phyloP scores from a whole-genome alignment of 2,113 vertebrate species.

The Hymenochirus boettgeri region DNA sequence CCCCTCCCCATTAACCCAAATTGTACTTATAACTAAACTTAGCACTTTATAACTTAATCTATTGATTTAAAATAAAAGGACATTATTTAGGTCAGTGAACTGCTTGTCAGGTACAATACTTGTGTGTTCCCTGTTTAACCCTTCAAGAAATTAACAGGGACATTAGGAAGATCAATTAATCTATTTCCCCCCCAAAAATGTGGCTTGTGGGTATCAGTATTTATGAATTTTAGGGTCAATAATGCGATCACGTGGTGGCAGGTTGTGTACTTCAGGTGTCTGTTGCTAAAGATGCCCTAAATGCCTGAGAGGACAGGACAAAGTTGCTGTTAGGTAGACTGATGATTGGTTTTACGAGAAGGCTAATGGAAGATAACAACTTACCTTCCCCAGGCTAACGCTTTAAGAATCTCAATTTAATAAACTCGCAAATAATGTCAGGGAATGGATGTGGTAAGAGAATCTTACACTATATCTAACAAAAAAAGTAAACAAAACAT shows the following conservation, averaged over 20 bases:
- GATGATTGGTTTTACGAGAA: conserved; percentile 58
- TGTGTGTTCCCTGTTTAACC: not conserved
- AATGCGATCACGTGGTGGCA: too few species aligned
- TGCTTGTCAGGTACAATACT: conserved; percentile 90
- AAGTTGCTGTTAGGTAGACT: conserved; percentile 11
- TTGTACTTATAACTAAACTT: conserved; percentile 67
- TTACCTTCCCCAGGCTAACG: conserved; percentile 97
- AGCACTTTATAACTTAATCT: conserved; percentile 74
- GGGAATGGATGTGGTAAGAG: conserved; percentile 85
- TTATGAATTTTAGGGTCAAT: not conserved
- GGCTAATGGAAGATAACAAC: conserved; percentile 91
- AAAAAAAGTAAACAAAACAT: conserved; percentile 83
- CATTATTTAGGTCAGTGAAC: conserved; percentile 71
- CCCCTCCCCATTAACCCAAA: conserved; percentile 68
- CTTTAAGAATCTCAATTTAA: conserved; percentile 89
- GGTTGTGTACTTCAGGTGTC: not conserved
- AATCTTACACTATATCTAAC: conserved; percentile 85
- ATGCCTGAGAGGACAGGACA: conserved; percentile 92
- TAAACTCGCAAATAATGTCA: conserved; percentile 78
- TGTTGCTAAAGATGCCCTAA: conserved; percentile 41
- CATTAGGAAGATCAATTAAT: conserved; percentile 3
- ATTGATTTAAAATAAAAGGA: conserved; percentile 65
- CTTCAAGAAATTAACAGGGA: not conserved
- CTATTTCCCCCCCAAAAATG: not conserved
- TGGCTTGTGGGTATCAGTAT: conserved; percentile 1